These are phyloP conservation scores for Trematocara unimaculatum DNA, from an alignment of 2,113 vertebrate genomes.

Conservation along the genomic window DNA sequence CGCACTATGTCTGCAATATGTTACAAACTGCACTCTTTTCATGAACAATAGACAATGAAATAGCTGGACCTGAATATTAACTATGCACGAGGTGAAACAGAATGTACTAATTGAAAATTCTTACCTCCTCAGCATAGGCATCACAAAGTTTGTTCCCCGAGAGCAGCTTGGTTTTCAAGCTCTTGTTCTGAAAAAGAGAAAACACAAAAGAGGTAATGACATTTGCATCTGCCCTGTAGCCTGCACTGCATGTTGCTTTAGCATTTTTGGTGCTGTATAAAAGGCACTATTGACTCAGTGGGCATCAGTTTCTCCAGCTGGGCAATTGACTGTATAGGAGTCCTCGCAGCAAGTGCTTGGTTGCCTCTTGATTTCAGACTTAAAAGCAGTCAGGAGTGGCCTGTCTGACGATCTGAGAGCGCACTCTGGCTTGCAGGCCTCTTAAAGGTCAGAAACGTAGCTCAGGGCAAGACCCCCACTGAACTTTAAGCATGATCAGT, in stretches of 20 bases:
- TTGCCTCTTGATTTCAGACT: conserved; percentile 8
- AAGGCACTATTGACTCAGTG: not conserved
- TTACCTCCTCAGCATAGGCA: conserved; percentile 93
- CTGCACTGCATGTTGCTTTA: not conserved
- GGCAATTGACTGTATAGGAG: not conserved
- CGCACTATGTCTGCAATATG: not conserved
- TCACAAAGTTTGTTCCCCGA: conserved; percentile 95
- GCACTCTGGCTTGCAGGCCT: not conserved
- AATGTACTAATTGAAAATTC: conserved; percentile 9
- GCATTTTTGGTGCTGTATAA: not conserved
- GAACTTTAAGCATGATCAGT: conserved; percentile 6
- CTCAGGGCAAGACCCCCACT: not conserved
- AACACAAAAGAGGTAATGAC: not conserved
- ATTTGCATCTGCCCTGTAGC: not conserved
- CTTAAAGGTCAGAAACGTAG: conserved; percentile 12
- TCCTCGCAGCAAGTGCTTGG: not conserved
- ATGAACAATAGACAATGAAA: not conserved
- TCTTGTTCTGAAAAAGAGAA: conserved; percentile 86
- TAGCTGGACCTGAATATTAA: not conserved
- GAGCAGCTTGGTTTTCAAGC: conserved; percentile 93
- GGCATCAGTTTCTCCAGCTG: not conserved
- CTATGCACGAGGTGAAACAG: not conserved
- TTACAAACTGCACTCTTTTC: not conserved
- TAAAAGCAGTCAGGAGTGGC: not conserved
- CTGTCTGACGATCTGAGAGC: not conserved